A percentile compares a stretch with the other conserved stretches of the same genome.
Conservation (phyloP, 30 jellyfish, hydroid and myxozoan species). For the Aurelia aurita complex sp. Pacific region DNA sequence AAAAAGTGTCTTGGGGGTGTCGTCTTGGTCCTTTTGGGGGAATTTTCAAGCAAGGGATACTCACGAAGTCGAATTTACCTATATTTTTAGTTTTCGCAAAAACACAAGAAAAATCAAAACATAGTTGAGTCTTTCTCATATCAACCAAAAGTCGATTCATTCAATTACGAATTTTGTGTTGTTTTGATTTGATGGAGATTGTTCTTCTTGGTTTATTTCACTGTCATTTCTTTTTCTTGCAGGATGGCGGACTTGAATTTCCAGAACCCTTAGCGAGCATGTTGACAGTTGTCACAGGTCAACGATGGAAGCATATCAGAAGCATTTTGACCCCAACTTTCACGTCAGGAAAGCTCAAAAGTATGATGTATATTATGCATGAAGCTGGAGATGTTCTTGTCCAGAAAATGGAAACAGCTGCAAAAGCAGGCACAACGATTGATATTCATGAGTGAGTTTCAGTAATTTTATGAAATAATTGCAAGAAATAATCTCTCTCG, state of each 20-base stretch:
- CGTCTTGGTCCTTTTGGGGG: too few relatives aligned
- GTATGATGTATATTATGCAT: conserved; percentile 60
- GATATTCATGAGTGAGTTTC: conserved; percentile 44
- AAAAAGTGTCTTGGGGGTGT: too few relatives aligned
- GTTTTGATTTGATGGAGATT: neutral
- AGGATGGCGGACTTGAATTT: conserved; percentile 36
- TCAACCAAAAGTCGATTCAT: too few relatives aligned
- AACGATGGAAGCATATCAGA: conserved; percentile 81
- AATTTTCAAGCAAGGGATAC: too few relatives aligned
- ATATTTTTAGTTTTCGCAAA: too few relatives aligned
- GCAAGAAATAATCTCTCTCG: too few relatives aligned
- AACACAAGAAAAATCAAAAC: too few relatives aligned
- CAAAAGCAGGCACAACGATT: conserved; percentile 20
- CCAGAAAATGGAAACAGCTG: conserved; percentile 36
- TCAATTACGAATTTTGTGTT: too few relatives aligned
- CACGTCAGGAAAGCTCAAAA: conserved; percentile 77
- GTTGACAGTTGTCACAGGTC: conserved; percentile 63
- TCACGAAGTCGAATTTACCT: too few relatives aligned
- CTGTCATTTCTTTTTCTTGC: neutral
- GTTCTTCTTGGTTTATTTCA: neutral
- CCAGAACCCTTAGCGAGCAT: conserved; percentile 74
- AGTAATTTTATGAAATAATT: too few relatives aligned
- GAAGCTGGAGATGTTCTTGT: conserved; percentile 61
- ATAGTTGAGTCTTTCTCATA: too few relatives aligned
- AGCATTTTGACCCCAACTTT: conserved; percentile 69